A percentile compares a stretch with the other conserved stretches of the same genome.
phyloP scores from a whole-genome alignment of 1,140 invertebrate genomes.

The Eubasilissa regina region DNA sequence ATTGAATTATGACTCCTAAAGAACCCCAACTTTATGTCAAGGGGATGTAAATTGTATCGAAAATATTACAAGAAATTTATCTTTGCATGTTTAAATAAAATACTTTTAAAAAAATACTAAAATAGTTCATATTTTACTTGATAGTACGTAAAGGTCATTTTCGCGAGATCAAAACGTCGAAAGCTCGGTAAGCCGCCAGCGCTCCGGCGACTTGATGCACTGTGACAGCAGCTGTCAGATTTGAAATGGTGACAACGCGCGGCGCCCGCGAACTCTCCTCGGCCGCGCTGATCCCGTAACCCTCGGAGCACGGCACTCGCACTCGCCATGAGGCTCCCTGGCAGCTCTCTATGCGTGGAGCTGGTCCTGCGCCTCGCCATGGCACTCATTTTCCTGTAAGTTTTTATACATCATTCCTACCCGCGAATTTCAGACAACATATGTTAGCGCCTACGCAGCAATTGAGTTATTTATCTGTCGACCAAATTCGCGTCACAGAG shows the following conservation, averaged over 20 bases:
- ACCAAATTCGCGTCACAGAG: background rate
- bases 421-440: background rate
- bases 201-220: background rate
- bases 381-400: constrained; percentile 30
- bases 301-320: background rate
- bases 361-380: constrained; percentile 11
- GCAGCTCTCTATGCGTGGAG: constrained; percentile 12
- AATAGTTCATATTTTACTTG: too few relatives aligned
- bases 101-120: too few relatives aligned
- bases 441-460: background rate
- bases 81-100: too few relatives aligned
- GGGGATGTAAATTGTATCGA: too few relatives aligned
- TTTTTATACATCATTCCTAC: background rate
- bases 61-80: too few relatives aligned
- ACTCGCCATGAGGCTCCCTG: background rate
- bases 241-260: constrained; percentile 23
- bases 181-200: too few relatives aligned
- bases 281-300: background rate
- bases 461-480: background rate
- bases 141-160: too few relatives aligned
- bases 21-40: too few relatives aligned
- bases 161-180: too few relatives aligned
- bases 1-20: too few relatives aligned
- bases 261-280: background rate
- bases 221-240: background rate